phyloP scores from a whole-genome alignment of 2,113 vertebrate genomes.

The Muscicapa adusta region DNA sequence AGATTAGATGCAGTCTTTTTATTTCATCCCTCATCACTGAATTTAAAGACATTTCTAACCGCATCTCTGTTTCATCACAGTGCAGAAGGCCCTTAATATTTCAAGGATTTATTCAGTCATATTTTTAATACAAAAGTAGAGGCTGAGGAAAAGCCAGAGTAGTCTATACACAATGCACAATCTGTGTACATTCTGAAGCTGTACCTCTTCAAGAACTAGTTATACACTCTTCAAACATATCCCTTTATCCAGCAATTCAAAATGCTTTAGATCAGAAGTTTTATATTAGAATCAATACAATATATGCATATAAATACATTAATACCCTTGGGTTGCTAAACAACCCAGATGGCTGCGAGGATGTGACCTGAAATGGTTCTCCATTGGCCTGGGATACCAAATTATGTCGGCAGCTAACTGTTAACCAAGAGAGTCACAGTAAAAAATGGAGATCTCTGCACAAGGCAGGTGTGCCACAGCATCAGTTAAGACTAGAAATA shows the following conservation, averaged over 20 bases:
- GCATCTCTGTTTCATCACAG: constrained; percentile 67
- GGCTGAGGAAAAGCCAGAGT: constrained; percentile 61
- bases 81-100: constrained; percentile 65
- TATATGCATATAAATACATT: constrained; percentile 62
- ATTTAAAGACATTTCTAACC: constrained; percentile 53
- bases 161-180: constrained; percentile 66
- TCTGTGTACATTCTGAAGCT: constrained; percentile 65
- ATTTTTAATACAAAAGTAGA: constrained; percentile 65
- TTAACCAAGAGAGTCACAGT: constrained; percentile 5
- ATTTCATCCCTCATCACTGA: constrained; percentile 22
- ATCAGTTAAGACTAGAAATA: constrained; percentile 42
- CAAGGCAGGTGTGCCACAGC: neutral
- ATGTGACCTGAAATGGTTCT: constrained; percentile 48
- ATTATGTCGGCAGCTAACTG: neutral
- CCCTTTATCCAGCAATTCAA: constrained; percentile 63
- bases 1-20: constrained; percentile 22
- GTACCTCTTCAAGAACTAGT: constrained; percentile 55
- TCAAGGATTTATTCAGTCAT: constrained; percentile 62
- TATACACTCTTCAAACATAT: constrained; percentile 59
- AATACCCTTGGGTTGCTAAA: constrained; percentile 56
- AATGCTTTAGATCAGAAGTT: constrained; percentile 62
- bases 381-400: neutral
- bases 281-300: constrained; percentile 63
- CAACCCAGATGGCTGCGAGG: constrained; percentile 41
- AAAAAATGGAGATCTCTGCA: neutral